Conservation (phyloP, 2,888 invertebrate genomes). For the Ophioninae sp. region DNA sequence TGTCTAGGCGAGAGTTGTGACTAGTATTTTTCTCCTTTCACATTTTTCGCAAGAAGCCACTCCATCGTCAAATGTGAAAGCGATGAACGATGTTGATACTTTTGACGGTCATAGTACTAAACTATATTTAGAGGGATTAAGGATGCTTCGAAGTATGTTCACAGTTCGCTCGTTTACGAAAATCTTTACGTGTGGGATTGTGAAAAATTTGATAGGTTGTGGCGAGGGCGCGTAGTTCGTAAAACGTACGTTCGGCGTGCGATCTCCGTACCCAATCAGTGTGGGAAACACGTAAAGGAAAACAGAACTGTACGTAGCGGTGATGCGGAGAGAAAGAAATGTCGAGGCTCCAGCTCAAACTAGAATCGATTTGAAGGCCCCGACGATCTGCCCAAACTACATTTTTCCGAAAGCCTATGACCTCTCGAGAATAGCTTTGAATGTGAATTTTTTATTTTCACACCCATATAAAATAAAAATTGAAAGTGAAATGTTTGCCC, state of each 20-base stretch:
- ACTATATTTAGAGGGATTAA: neutral
- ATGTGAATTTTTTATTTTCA: no score
- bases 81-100: conserved; percentile 32
- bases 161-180: neutral
- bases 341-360: neutral
- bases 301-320: neutral
- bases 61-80: conserved; percentile 51
- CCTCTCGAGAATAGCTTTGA: no score
- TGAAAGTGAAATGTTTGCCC: no score
- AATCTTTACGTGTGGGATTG: neutral
- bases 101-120: conserved; percentile 26
- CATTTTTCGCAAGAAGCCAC: conserved; percentile 38
- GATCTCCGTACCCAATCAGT: neutral
- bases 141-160: neutral
- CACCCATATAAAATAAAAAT: no score
- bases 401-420: no score
- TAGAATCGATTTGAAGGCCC: neutral
- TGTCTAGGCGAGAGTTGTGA: conserved; percentile 4
- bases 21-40: conserved; percentile 32
- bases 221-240: neutral
- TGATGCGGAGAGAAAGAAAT: neutral
- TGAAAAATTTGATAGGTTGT: neutral
- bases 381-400: no score
- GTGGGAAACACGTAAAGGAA: neutral
- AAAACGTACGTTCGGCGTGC: neutral